Evolutionary conservation across 53 echinoderm and acorn worm species (phyloP).

Genomic region (Luidia sarsii): DNA sequence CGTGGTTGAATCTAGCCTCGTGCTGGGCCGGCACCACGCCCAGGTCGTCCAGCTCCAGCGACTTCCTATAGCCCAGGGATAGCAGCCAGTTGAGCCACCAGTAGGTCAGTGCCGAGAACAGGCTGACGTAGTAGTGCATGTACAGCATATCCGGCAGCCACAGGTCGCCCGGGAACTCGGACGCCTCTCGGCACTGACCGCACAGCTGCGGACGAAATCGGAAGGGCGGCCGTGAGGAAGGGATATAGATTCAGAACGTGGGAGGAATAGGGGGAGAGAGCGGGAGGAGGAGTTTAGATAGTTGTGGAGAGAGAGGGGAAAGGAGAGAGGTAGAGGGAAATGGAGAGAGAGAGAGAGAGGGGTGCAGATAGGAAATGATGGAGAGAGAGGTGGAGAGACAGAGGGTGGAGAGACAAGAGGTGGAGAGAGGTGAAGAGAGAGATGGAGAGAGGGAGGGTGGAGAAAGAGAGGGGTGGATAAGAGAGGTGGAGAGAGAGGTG

Average conservation of each 20-base stretch:
- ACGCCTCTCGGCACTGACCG: not conserved
- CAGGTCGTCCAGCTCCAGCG: constrained; percentile 62
- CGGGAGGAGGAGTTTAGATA: not conserved
- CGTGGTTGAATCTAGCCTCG: constrained; percentile 57
- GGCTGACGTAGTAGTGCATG: constrained; percentile 81
- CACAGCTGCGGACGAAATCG: constrained; percentile 6
- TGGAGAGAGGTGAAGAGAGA: not conserved
- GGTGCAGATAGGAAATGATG: not conserved
- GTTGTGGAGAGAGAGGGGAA: not conserved
- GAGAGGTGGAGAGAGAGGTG: no score
- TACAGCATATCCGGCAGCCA: constrained; percentile 70
- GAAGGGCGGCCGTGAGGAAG: no score
- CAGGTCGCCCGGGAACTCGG: constrained; percentile 60
- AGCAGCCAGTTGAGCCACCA: constrained; percentile 98
- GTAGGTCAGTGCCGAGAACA: constrained; percentile 67
- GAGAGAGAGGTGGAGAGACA: not conserved
- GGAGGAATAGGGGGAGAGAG: no score
- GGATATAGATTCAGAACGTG: no score
- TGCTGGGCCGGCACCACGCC: constrained; percentile 61
- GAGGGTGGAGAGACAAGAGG: not conserved
- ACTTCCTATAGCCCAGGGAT: constrained; percentile 59
- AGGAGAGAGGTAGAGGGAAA: not conserved
- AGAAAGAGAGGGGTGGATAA: not conserved
- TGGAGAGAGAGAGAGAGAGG: not conserved
- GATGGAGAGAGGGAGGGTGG: not conserved